Base-by-base conservation (phyloP, 2,888 invertebrate species). In the Hyposoter didymator region DNA sequence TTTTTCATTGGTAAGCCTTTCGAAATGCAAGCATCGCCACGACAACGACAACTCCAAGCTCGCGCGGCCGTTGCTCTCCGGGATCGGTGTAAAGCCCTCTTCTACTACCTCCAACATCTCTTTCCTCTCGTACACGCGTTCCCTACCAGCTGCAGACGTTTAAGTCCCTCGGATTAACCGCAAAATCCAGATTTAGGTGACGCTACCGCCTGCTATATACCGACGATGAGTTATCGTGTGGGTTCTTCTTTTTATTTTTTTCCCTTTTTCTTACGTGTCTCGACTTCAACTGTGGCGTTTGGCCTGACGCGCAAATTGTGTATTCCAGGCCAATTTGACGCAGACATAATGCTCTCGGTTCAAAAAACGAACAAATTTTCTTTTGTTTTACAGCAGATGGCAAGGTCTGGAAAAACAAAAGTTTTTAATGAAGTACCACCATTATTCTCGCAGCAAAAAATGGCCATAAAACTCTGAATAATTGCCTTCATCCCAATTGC, bases 111-210 rank as follows among this genome's bases (percentile, higher is more conserved):
- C 76, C 28, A 45, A 69, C 69, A 39, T 73, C 74, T 74, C 49
- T 66, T 66, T 52, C 10, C 43, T 52, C 39, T 35, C 22, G 64
- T 66, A 28, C 75, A 47, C 43, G 66, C 45, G 19, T 32, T 84
- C 79, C 72, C 72, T 14, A 47, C 47, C 66, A 59, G 69, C 72
- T 78, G 81, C 84, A 73, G 78, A 84, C 81, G 78, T 74, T 82
- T 82, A 84, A 84, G 84, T 82, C 84, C 74, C 81, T 78, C 84
- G 84, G 84, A 84, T 84, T 84, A 84, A 84, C 84, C 84, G 78
- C 84, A 62, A 82, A 84, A 84, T 84, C 84, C 84, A 84, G 84
- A 84, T 82, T 82, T 84, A 84, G 84, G 73, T 82, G 84, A 78
- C 81, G 84, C 74, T 67, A 39, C 19, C 19, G 64, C 84, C 62